phyloP scores from a whole-genome alignment of 2,888 invertebrate species.

The Caenorhabditis afra region DNA sequence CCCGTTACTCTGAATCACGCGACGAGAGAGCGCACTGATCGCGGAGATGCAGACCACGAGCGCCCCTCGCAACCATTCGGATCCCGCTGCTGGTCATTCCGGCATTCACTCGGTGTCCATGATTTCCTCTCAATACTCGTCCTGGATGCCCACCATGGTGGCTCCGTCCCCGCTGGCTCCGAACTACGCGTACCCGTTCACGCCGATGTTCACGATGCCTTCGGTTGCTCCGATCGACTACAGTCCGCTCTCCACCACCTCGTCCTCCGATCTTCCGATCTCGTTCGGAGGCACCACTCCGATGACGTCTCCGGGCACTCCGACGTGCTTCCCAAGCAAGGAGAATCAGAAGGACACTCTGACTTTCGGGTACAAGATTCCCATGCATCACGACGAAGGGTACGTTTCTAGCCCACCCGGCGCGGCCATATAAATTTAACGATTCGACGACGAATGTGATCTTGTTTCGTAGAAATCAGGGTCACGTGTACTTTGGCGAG shows the following conservation, averaged over 20 bases:
- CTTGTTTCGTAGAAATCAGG: conserved; percentile 18
- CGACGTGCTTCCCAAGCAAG: neutral
- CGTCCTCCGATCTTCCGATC: conserved; percentile 3
- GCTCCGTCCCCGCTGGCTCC: neutral
- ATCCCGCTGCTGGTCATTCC: neutral
- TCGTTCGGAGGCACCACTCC: conserved; percentile 21
- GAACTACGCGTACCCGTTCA: neutral
- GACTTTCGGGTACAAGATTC: too few species aligned
- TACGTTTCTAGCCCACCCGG: conserved; percentile 19
- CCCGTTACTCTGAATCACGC: conserved; percentile 50
- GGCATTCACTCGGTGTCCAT: conserved; percentile 5
- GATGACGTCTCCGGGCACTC: conserved; percentile 10
- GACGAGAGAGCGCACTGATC: conserved; percentile 32
- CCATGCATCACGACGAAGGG: neutral
- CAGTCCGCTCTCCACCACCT: conserved; percentile 1
- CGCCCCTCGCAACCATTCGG: conserved; percentile 31
- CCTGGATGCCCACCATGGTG: conserved; percentile 1
- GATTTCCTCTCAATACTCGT: conserved; percentile 22
- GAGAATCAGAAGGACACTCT: too few species aligned
- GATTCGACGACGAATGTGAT: conserved; percentile 4
- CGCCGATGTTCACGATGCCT: too few species aligned
- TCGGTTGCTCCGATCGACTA: too few species aligned
- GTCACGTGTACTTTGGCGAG: conserved; percentile 37
- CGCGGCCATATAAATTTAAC: conserved; percentile 15
- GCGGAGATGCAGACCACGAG: conserved; percentile 8